Evolutionary conservation across 1,140 invertebrate genomes (phyloP), one percentile per base, ranked within the genome.

Genomic region (Danaus melanippus): DNA sequence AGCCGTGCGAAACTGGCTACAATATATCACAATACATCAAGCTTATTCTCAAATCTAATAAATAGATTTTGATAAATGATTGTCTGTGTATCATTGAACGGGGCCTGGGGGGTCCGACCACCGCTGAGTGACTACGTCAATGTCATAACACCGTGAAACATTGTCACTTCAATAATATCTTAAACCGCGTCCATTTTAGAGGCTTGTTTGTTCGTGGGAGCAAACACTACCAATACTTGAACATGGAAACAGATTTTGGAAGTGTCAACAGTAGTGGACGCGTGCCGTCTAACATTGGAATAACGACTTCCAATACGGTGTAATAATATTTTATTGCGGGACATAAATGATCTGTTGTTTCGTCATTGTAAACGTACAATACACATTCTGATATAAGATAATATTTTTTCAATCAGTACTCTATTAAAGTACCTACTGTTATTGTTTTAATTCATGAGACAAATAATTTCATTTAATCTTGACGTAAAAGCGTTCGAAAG

Each of bases 131-230:
- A 60, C 66, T 76, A 77, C 69, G 68, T 69, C 62, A 53, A 49
- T 64, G 69, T 79, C 72, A 79, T 70, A 71, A 78, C 56, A 69
- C 62, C 58, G 58, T 62, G 62, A 67, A 72, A 74, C 56, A 72
- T 78, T 78, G 76, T 74, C 79, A 79, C 72, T 70, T 73, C 65
- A 68, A 67, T 76, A 75, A 73, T 71, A 72, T 69, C 61, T 76
- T 76, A 73, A 74, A 71, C 66, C 60, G 62, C 58, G 69, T 80
- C 71, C 67, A 60, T 68, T 61, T 57, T 60, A 65, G 43, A 56
- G 50, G 46, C 50, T 51, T 75, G 56, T 71, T 75, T 74, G 67
- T 50, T 53, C 53, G 53, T 68, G 55, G 60, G 46, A 50, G 53
- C 62, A 74, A 74, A 79, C 69, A 77, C 61, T 67, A 71, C 69